Base-by-base conservation (phyloP, 2,797 vertebrate genomes). In the Benthosema pterotum region DNA sequence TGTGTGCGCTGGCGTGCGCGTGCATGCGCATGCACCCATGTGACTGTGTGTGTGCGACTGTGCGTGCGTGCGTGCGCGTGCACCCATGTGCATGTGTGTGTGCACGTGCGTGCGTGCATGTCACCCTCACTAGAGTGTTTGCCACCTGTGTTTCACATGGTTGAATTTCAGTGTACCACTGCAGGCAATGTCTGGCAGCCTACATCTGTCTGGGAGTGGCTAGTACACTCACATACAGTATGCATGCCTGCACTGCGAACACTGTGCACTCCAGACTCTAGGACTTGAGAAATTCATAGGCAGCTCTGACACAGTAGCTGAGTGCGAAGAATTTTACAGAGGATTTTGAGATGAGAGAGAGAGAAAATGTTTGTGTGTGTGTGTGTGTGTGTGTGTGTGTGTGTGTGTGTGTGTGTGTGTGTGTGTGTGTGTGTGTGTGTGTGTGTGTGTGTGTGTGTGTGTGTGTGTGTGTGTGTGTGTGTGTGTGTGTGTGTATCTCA, bases 401-500 rank as follows among this genome's bases (percentile, higher is more conserved):
- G 58, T 9, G 25, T 6, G n/a, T 60, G 46, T 52, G 52, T 49
- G 13, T 8, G 47, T 49, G 47, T 16, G 47, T 49, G 47, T 49
- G n/a, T 11, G 47, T 13, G 4, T 16, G 47, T 11, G 7, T 49
- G 47, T 49, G 47, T 49, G 47, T 49, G 3, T 48, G 46, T 69
- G 14, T 51, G n/a, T 51, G 13, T 59, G 25, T 42, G 19, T 53
- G 11, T 53, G 47, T 0, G 16, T 45, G 12, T 32, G 57, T 46
- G 42, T 32, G 49, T 42, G 49, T 45, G 48, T 51, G 16, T 18
- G 22, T 52, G 50, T 25, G 17, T 25, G 18, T 22, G 46, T 16
- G 3, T 11, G n/a, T 13, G 14, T 16, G 48, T 2, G 3, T 32
- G 14, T 16, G 22, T 57, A 5, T 72, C 92, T 80, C 90, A 99